phyloP scores from a whole-genome alignment of 2,888 invertebrate genomes.

The Drosophila mayaguana region DNA sequence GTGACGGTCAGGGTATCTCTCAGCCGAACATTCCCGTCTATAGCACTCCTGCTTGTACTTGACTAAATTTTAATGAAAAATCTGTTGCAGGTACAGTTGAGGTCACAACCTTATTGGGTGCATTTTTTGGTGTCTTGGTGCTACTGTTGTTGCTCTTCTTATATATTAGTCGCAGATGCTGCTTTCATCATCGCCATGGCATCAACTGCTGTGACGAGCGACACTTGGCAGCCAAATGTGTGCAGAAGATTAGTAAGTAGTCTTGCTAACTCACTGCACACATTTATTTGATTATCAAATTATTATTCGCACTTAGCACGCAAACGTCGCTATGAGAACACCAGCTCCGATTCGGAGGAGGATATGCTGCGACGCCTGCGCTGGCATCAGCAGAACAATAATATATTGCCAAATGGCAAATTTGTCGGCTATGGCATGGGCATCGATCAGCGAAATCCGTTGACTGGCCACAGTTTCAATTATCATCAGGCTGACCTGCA shows the following conservation, averaged over 20 bases:
- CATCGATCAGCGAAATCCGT: constrained; percentile 80
- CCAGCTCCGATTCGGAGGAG: constrained; percentile 91
- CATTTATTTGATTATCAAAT: not conserved
- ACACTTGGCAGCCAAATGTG: constrained; percentile 83
- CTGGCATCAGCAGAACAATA: constrained; percentile 85
- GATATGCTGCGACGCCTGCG: constrained; percentile 87
- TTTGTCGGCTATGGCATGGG: constrained; percentile 83
- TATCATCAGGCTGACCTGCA: constrained; percentile 84
- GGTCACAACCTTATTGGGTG: constrained; percentile 95
- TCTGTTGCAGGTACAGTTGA: constrained; percentile 87
- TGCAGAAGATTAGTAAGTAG: constrained; percentile 84
- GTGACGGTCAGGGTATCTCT: not conserved
- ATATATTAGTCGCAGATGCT: constrained; percentile 93
- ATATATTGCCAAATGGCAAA: constrained; percentile 80
- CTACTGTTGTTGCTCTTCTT: constrained; percentile 93
- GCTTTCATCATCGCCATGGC: constrained; percentile 88
- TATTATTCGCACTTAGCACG: constrained; percentile 69
- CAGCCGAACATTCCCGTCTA: not conserved
- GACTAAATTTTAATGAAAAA: not conserved
- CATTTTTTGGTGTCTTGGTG: constrained; percentile 93
- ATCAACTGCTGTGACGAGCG: constrained; percentile 88
- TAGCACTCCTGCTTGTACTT: not conserved
- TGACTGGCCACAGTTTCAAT: constrained; percentile 81
- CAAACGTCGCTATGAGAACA: constrained; percentile 84
- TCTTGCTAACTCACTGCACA: not conserved